Conservation (phyloP, 2,113 vertebrate genomes). For the Numida meleagris region DNA sequence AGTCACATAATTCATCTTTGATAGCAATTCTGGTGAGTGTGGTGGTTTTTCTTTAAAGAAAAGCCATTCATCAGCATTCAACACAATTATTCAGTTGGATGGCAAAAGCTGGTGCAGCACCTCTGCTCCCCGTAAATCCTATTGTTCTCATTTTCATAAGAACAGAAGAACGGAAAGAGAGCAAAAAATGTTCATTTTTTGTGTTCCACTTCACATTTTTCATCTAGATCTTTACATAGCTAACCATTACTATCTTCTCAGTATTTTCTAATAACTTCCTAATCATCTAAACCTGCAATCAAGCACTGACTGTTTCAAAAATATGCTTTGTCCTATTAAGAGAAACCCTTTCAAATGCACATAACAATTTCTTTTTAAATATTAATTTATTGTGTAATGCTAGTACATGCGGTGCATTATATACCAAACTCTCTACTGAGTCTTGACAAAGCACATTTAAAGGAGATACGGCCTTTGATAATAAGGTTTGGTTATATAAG, state of each 20-base stretch:
- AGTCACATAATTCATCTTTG: background rate
- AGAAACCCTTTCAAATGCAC: background rate
- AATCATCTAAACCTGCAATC: conserved; percentile 17
- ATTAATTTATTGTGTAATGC: background rate
- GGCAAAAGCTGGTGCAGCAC: conserved; percentile 7
- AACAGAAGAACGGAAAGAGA: background rate
- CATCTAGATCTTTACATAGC: background rate
- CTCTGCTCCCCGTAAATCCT: background rate
- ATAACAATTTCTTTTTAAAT: background rate
- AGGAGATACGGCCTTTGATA: background rate
- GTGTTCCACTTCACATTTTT: background rate
- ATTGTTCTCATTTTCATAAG: background rate
- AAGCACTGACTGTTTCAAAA: background rate
- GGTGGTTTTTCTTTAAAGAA: background rate
- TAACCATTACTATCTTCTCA: background rate
- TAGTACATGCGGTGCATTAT: background rate
- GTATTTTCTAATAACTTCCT: background rate
- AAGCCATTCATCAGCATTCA: conserved; percentile 9
- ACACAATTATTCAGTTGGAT: background rate
- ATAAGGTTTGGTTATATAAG: background rate
- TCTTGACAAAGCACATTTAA: background rate
- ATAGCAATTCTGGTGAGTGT: background rate
- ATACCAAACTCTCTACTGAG: background rate
- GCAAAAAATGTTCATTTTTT: background rate
- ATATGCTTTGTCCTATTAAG: background rate